Conservation (phyloP, 2,113 vertebrate genomes). For the Pseudorasbora parva region DNA sequence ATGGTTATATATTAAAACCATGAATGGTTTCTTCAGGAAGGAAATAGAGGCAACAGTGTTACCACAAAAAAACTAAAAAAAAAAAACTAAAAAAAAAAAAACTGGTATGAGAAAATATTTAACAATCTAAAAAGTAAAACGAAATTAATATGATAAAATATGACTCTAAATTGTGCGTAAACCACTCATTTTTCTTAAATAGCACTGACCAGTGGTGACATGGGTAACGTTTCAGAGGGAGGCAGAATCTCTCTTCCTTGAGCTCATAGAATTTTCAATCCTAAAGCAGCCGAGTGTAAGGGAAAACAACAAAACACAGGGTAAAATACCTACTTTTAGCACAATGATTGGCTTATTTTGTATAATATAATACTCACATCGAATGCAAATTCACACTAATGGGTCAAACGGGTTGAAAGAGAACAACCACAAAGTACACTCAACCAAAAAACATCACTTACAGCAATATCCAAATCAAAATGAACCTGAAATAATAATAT, state of each 20-base stretch:
- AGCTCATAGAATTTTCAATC: not conserved
- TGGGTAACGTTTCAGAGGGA: not conserved
- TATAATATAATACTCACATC: too few relatives aligned
- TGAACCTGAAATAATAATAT: too few relatives aligned
- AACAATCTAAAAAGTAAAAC: not conserved
- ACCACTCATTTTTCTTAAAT: not conserved
- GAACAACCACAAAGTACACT: not conserved
- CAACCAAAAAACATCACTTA: not conserved
- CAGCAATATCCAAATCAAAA: too few relatives aligned
- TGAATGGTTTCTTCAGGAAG: not conserved
- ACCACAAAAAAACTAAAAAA: not conserved
- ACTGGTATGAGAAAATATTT: not conserved
- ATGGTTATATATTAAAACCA: constrained; percentile 20
- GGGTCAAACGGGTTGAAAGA: not conserved
- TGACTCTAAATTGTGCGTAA: not conserved
- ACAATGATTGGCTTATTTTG: not conserved
- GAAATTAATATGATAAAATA: not conserved
- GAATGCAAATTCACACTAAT: not conserved
- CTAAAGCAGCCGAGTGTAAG: not conserved
- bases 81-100: not conserved
- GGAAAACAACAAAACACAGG: not conserved
- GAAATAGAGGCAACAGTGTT: not conserved
- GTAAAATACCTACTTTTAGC: not conserved
- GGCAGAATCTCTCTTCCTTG: not conserved
- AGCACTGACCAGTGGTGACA: not conserved